Percentiles rank a stretch among this genome's conserved stretches.
phyloP scores from a whole-genome alignment of 2,113 vertebrate genomes.

The Tachuris rubrigastra region DNA sequence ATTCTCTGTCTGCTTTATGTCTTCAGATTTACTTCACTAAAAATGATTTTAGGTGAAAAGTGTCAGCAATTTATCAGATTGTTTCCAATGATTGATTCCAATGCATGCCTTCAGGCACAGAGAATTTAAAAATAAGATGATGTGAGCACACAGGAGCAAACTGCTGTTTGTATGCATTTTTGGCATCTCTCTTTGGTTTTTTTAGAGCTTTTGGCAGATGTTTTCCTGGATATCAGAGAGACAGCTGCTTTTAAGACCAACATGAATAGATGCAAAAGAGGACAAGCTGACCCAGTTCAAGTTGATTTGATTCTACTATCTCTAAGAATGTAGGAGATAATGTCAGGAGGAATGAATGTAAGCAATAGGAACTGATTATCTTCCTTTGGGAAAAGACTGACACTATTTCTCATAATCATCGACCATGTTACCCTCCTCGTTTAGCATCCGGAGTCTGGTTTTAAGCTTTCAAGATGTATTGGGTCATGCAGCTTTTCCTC shows the following conservation, averaged over 20 bases:
- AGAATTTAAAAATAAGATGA: not conserved
- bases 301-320: not conserved
- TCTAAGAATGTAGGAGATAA: not conserved
- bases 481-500: not conserved
- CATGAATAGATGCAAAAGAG: not conserved
- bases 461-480: not conserved
- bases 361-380: not conserved
- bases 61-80: not conserved
- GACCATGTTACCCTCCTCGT: not conserved
- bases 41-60: not conserved
- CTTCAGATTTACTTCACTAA: not conserved
- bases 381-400: not conserved
- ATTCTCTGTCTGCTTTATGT: not conserved
- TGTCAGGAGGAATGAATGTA: not conserved
- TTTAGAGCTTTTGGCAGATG: not conserved
- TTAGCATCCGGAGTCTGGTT: not conserved
- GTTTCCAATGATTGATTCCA: not conserved
- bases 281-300: not conserved
- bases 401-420: not conserved
- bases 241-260: not conserved
- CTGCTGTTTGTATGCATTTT: not conserved
- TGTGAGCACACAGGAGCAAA: not conserved
- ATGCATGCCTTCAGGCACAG: not conserved
- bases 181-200: not conserved
- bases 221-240: not conserved